Conservation (phyloP, 1,140 invertebrate genomes). For the Geopemphigus sp. region DNA sequence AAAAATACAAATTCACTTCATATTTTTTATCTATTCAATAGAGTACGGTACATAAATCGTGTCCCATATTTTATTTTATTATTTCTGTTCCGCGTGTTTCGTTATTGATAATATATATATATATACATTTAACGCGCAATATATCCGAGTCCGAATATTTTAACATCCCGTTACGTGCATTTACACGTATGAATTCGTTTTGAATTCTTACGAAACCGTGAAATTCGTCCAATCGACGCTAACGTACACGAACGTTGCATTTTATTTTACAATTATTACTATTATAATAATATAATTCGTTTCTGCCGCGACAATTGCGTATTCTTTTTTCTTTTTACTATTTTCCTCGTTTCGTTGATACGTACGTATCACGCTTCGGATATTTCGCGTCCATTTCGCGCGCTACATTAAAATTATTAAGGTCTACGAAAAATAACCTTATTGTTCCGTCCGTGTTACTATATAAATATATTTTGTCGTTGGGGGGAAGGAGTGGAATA, state of each 20-base stretch:
- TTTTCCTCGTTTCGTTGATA: conserved; percentile 19
- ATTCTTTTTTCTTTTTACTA: conserved; percentile 27
- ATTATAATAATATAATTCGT: conserved; percentile 45
- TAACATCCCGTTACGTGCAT: conserved; percentile 11
- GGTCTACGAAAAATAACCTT: neutral
- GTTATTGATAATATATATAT: neutral
- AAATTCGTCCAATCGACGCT: conserved; percentile 22
- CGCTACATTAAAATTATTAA: conserved; percentile 37
- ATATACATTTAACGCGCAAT: neutral
- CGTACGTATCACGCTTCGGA: too few species aligned
- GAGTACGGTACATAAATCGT: neutral
- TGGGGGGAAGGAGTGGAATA: neutral
- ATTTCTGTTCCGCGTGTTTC: neutral
- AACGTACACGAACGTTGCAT: conserved; percentile 15
- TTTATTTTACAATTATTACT: too few species aligned
- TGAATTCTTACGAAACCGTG: conserved; percentile 46
- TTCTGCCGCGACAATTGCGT: conserved; percentile 26
- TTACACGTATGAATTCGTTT: neutral
- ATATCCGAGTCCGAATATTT: neutral
- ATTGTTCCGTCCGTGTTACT: neutral
- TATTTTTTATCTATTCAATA: neutral
- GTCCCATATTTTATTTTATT: neutral
- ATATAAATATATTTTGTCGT: too few species aligned
- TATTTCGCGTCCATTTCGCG: neutral
- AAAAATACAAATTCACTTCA: neutral